Evolutionary conservation across 2,113 vertebrate genomes (phyloP), one percentile per base, ranked within the genome.

Genomic region (Heloderma charlesbogerti): DNA sequence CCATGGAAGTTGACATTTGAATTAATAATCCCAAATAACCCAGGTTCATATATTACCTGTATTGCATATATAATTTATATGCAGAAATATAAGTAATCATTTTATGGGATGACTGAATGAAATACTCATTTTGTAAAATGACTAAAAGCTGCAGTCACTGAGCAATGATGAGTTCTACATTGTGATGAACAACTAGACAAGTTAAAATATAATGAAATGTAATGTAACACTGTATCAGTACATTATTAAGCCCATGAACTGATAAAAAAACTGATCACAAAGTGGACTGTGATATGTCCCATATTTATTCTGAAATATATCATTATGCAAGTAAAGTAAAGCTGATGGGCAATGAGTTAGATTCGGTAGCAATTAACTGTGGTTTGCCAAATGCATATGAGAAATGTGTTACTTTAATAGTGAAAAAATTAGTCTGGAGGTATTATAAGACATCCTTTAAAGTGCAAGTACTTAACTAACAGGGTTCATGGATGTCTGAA

Each of bases 381-480:
- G 87, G 9, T 89, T 90, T 89, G 43, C 18, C 29, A 92, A 92
- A 92, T 91, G 90, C 25, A 10, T 86, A 72, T 72, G 69, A 92
- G 45, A 91, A 92, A 90, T 89, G 88, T 20, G 85, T 92, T 90
- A 89, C 37, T 77, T 84, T 69, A 51, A 72, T 93, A 74, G 0
- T 75, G 4, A 93, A 91, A 27, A 84, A 69, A 89, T 40, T 66
- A 66, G 25, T 29, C 9, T 5, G 86, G 92, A 81, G 80, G 1
- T 92, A 87, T 90, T 45, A 89, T 92, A 94, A 96, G 91, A 93
- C 34, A 79, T 85, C 89, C 90, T 94, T 86, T 85, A 93, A 95
- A 95, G 91, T 93, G 79, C 71, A 94, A 90, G 54, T 92, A 57
- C 85, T 95, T 91, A 95, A 71, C 87, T 92, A 93, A 81, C 89